Base-by-base conservation (phyloP, 2,797 vertebrate genomes). In the Thunnus albacares region DNA sequence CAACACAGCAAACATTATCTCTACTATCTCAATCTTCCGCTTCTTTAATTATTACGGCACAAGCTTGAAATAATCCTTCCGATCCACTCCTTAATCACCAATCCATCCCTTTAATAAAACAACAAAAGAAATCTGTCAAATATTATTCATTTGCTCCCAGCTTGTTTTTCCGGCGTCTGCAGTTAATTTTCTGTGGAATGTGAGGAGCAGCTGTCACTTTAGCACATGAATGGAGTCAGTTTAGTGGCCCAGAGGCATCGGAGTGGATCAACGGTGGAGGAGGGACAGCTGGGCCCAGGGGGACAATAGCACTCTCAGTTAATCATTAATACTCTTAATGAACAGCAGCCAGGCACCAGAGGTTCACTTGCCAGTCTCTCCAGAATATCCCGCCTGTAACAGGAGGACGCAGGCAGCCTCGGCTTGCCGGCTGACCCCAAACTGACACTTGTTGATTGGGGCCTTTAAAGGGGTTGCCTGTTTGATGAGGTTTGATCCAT, bases 291-390 rank as follows among this genome's bases (percentile, higher is more conserved):
- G 93, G 94, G 81, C 87, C 86, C 14, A 53, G 59, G 82, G 89
- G 92, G 93, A 95, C 93, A 95, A 95, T 94, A 90, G 91, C 92
- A 93, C 92, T 94, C 93, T 95, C 92, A 93, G 95, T 95, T 95
- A 96, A 95, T 95, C 93, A 96, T 96, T 96, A 95, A 95, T 95
- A 89, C 91, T 90, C 94, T 93, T 95, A 95, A 95, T 95, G 93
- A 95, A 94, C 94, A 94, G 91, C 93, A 93, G 88, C 92, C 90
- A 90, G 86, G 90, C 89, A 90, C 89, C 90, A 92, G 86, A 93
- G 90, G 90, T 93, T 93, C 81, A 87, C 85, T 91, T 77, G 57
- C 73, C 80, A 86, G 88, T 86, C 91, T 88, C 88, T 92, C 87
- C 87, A 90, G 86, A 94, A 91, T 84, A 87, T 87, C 90, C 90